Percentiles rank a stretch among this genome's conserved stretches.
phyloP scores from a whole-genome alignment of 2,797 vertebrate species.

The Cacajao melanocephalus region DNA sequence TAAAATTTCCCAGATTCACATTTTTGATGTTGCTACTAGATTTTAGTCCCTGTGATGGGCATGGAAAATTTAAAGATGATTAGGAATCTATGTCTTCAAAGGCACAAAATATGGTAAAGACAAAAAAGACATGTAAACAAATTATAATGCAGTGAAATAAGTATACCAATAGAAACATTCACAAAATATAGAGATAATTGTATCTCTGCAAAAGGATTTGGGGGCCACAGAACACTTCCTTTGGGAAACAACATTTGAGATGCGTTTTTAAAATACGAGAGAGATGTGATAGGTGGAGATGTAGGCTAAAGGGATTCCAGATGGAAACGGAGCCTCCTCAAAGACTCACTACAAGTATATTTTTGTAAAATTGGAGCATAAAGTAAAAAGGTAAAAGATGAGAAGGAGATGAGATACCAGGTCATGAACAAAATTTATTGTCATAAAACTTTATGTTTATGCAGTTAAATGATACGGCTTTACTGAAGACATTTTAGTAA shows the following conservation, averaged over 20 bases:
- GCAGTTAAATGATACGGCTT: background rate
- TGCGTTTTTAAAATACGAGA: background rate
- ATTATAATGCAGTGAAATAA: background rate
- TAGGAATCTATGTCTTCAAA: background rate
- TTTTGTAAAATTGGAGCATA: background rate
- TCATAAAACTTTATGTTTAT: background rate
- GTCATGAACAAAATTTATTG: background rate
- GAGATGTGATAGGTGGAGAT: background rate
- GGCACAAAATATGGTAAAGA: background rate
- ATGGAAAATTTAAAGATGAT: background rate
- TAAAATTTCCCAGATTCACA: background rate
- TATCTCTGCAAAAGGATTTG: background rate
- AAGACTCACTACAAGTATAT: background rate
- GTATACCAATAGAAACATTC: background rate
- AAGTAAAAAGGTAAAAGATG: background rate
- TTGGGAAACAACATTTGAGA: background rate
- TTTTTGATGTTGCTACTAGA: background rate
- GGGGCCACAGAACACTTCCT: background rate
- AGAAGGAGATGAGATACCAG: background rate
- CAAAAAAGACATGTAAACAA: background rate
- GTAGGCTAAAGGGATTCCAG: background rate
- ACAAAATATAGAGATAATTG: background rate
- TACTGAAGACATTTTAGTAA: background rate
- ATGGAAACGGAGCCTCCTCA: background rate
- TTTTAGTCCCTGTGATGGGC: background rate